Evolutionary conservation across 2,797 vertebrate species (phyloP), one percentile per base, ranked within the genome.

Genomic region (Novumbra hubbsi): DNA sequence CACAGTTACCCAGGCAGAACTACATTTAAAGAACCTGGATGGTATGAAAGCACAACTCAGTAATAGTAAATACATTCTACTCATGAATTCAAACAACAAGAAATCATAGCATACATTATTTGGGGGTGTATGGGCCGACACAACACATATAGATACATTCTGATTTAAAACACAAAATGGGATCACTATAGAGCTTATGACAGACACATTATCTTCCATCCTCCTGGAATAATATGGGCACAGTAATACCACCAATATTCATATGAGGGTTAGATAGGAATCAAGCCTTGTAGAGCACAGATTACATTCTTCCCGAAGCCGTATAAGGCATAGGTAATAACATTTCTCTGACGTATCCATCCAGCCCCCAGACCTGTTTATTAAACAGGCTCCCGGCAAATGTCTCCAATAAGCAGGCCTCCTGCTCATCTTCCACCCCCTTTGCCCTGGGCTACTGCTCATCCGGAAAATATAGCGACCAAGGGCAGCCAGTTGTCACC

Each of bases 251-350:
- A 41, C 48, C 68, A 41, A 76, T 77, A 83, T 81, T 84, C 74
- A 88, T 84, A 86, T 83, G 71, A 80, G 81, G 52, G 78, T 80
- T 76, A 75, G 78, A 71, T 73, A 65, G 76, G 80, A 84, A 89
- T 83, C 80, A 80, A 48, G 49, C 78, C 60, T 74, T 70, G 78
- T 76, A 83, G 81, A 80, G 80, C 38, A 19, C 72, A 76, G 87
- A 89, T 89, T 86, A 89, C 80, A 88, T 83, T 74, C 75, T 34
- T 71, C 78, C 76, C 81, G 78, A 74, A 85, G 84, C 83, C 73
- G 75, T 71, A 76, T 91, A 88, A 91, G 84, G 86, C 60, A 70
- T 70, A 83, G 88, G 87, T 91, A 88, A 92, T 92, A 88, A 90
- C 83, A 89, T 91, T 89, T 85, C 82, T 85, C 84, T 84, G 87